Evolutionary conservation across 2,888 invertebrate genomes (phyloP).

Genomic region (Girardia tigrina): DNA sequence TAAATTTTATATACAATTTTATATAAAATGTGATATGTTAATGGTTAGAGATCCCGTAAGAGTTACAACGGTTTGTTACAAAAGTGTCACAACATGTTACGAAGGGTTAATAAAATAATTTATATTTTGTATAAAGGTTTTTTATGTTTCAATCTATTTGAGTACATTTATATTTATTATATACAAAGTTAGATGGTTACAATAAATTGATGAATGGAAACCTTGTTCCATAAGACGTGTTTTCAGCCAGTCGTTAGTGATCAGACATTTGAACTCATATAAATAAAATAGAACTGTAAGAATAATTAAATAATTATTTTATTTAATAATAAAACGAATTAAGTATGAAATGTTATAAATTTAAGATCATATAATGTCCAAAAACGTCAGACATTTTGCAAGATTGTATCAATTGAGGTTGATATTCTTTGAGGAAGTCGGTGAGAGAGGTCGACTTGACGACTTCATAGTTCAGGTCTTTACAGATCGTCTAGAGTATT

Average conservation of each 20-base stretch:
- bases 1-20: too few relatives aligned
- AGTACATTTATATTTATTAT: too few relatives aligned
- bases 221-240: background rate
- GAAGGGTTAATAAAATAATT: too few relatives aligned
- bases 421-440: background rate
- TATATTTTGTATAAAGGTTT: too few relatives aligned
- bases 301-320: background rate
- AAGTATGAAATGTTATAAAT: background rate
- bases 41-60: too few relatives aligned
- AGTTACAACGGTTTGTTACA: too few relatives aligned
- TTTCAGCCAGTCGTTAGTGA: background rate
- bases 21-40: too few relatives aligned
- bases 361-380: slow-evolving; percentile 7
- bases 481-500: background rate
- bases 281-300: background rate
- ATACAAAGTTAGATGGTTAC: too few relatives aligned
- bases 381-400: background rate
- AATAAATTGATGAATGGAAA: background rate
- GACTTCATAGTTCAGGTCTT: background rate
- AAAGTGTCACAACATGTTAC: too few relatives aligned
- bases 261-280: background rate
- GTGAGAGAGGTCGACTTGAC: background rate
- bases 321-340: background rate
- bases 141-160: too few relatives aligned
- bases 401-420: background rate